Percentiles rank a stretch among this genome's conserved stretches.
Evolutionary conservation across 2,113 vertebrate genomes (phyloP).

Genomic region (Rhinolophus sinicus): DNA sequence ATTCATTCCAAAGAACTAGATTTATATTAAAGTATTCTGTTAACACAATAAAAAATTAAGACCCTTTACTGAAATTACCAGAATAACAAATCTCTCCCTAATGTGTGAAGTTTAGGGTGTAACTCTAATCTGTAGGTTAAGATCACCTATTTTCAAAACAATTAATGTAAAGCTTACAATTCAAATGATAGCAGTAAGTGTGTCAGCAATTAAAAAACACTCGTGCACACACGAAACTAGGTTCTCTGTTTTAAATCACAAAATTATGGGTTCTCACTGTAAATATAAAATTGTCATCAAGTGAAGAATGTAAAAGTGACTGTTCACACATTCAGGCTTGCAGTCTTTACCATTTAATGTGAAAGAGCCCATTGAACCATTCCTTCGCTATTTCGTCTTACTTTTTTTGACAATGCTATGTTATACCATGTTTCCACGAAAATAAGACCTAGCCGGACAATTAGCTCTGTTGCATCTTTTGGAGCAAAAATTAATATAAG

Average conservation of each 20-base stretch:
- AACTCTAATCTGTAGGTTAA: not conserved
- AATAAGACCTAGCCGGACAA: no score
- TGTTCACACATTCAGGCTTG: not conserved
- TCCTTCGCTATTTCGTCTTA: not conserved
- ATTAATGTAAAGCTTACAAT: not conserved
- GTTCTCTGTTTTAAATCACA: conserved; percentile 13
- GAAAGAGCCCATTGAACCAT: not conserved
- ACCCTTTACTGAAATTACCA: conserved; percentile 37
- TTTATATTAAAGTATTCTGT: conserved; percentile 4
- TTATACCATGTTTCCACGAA: not conserved
- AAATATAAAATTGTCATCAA: not conserved
- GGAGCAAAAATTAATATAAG: no score
- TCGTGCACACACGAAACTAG: not conserved
- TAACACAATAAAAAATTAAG: conserved; percentile 38
- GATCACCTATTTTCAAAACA: conserved; percentile 40
- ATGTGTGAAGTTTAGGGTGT: not conserved
- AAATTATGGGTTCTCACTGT: conserved; percentile 14
- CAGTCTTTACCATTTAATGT: not conserved
- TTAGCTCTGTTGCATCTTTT: no score
- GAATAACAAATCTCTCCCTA: not conserved
- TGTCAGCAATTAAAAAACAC: not conserved
- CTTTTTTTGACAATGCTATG: not conserved
- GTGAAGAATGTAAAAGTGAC: conserved; percentile 26
- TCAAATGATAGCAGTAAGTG: not conserved
- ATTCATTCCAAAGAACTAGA: conserved; percentile 14